These are phyloP conservation scores for Holacanthella duospinosa DNA, from an alignment of 2,888 invertebrate genomes.

Conservation along the genomic window DNA sequence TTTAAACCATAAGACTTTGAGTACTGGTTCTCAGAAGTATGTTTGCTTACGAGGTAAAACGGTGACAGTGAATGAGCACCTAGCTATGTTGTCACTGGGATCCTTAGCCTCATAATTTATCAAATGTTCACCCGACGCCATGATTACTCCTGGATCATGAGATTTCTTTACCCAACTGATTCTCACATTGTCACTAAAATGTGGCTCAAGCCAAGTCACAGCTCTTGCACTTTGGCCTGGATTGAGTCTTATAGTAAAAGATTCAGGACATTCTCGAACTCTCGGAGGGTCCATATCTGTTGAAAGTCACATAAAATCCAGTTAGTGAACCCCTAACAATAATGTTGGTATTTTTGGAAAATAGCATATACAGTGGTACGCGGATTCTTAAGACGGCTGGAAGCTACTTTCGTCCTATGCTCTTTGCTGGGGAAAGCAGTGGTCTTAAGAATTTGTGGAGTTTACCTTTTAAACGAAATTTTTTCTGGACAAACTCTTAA, in stretches of 20 bases:
- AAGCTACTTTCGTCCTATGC: no score
- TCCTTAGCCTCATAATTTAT: slow-evolving; percentile 46
- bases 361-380: neutral
- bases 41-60: slow-evolving; percentile 29
- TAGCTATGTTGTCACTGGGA: slow-evolving; percentile 45
- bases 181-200: slow-evolving; percentile 46
- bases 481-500: no score
- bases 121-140: slow-evolving; percentile 45
- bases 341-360: no score
- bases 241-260: slow-evolving; percentile 40
- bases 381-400: no score
- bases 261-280: slow-evolving; percentile 45
- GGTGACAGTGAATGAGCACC: slow-evolving; percentile 44
- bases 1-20: neutral
- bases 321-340: no score
- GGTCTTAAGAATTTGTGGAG: no score
- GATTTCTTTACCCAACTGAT: slow-evolving; percentile 39
- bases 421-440: no score
- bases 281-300: slow-evolving; percentile 46
- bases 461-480: no score
- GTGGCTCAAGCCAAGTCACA: slow-evolving; percentile 46
- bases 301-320: slow-evolving; percentile 9
- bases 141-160: slow-evolving; percentile 44
- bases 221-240: slow-evolving; percentile 41
- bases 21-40: neutral